These are phyloP conservation scores for Ciona savignyi DNA, from an alignment of 23 tunicate genomes.

Conservation along the genomic window DNA sequence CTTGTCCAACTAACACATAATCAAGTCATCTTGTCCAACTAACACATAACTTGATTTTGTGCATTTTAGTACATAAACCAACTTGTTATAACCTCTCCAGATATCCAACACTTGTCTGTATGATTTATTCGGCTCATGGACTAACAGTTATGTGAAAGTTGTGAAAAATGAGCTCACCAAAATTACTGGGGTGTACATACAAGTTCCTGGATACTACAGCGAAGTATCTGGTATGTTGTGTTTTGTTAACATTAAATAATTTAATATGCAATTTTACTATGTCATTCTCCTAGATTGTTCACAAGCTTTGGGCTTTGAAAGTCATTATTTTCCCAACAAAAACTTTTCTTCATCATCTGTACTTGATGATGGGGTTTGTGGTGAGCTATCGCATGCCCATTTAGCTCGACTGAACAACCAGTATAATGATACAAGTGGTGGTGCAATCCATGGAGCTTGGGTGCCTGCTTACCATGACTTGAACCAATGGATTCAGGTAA, in stretches of 20 bases:
- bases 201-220: conserved; percentile 19
- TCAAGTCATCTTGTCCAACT: no score
- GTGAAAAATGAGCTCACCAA: not conserved
- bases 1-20: no score
- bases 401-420: conserved; percentile 9
- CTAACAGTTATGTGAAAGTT: not conserved
- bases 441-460: conserved; percentile 16
- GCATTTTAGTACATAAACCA: no score
- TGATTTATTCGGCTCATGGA: not conserved
- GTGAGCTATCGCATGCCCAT: not conserved
- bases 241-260: not conserved
- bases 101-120: conserved; percentile 22
- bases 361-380: not conserved
- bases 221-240: conserved; percentile 4
- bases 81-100: no score
- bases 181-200: conserved; percentile 3
- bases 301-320: conserved; percentile 5
- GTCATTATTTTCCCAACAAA: not conserved
- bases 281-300: conserved; percentile 6
- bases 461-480: conserved; percentile 8
- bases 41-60: no score
- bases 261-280: not conserved
- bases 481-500: conserved; percentile 25
- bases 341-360: not conserved
- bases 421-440: not conserved